Conservation (phyloP, 2,797 vertebrate genomes). For the Todus mexicanus region DNA sequence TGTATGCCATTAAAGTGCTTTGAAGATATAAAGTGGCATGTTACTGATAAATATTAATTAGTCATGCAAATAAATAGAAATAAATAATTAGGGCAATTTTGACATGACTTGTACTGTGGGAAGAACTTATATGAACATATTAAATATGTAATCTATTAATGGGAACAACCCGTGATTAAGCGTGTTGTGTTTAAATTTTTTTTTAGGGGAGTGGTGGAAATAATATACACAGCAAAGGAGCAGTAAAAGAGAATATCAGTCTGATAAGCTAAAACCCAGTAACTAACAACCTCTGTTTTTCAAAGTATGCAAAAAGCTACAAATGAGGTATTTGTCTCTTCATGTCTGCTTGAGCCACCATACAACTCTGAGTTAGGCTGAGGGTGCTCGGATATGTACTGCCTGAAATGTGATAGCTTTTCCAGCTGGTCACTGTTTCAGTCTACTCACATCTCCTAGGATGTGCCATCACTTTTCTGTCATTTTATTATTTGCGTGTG, state of each 20-base stretch:
- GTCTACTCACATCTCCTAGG: background rate
- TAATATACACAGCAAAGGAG: background rate
- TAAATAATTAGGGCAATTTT: slow-evolving; percentile 28
- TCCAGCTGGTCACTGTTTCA: background rate
- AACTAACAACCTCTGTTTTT: background rate
- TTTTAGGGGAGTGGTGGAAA: too few species aligned
- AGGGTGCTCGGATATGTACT: background rate
- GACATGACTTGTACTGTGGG: background rate
- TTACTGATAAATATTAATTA: slow-evolving; percentile 34
- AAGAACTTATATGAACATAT: background rate
- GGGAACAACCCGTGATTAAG: background rate
- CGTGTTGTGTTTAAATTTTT: background rate
- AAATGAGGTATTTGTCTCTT: background rate
- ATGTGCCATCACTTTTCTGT: background rate
- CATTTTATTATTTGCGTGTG: background rate
- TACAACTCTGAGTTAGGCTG: background rate
- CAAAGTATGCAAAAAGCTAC: background rate
- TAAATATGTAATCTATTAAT: slow-evolving; percentile 1
- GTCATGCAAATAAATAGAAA: slow-evolving; percentile 30
- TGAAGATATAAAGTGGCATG: background rate
- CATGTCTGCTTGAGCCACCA: background rate
- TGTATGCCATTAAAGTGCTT: background rate
- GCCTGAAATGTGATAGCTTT: background rate
- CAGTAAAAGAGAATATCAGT: background rate
- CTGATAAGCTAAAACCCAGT: background rate